Base-by-base conservation (phyloP, 2,113 vertebrate genomes). In the Orthonyx spaldingii region DNA sequence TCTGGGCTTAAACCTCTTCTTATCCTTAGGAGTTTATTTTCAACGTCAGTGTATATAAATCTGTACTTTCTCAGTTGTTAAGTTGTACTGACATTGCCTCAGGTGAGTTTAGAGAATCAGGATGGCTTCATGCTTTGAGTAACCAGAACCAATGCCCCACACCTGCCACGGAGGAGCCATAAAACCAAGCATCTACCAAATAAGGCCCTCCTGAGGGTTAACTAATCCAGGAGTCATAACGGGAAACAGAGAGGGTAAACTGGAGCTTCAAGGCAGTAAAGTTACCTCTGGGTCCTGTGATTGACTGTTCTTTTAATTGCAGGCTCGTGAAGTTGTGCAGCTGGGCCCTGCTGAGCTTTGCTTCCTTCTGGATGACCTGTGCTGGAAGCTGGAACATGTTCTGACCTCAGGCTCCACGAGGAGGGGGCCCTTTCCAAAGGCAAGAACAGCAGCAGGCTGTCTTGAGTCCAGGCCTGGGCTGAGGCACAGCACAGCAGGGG, bases 291-390 rank as follows among this genome's bases (percentile, higher is more conserved):
- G 10, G 35, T 84, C 39, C 42, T 81, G 33, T 22, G 16, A 49
- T 0, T 91, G 68, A 93, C 52, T 86, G 22, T 93, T 87, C 44
- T 83, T 94, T 50, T 41, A 68, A 69, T 78, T 87, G 21, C 59
- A 99, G 99, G 98, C 98, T 64, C 91, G 94, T 42, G 98, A 99
- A 96, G 97, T 99, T 93, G 98, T 99, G 44, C 98, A 99, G 79
- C 97, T 99, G 87, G 98, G 99, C 52, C 98, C 99, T 17, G 97
- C 98, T 66, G 99, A 99, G 94, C 98, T 99, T 39, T 97, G 98
- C 56, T 99, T 99, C 95, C 98, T 99, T 90, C 96, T 99, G 97
- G 99, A 99, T 84, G 99, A 99, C 89, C 98, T 99, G 96, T 98
- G 98, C 90, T 98, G 98, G 68, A 99, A 99, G 94, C 85, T 99